Base-by-base conservation (phyloP, 30 jellyfish, hydroid and myxozoan species). In the Aurelia aurita region DNA sequence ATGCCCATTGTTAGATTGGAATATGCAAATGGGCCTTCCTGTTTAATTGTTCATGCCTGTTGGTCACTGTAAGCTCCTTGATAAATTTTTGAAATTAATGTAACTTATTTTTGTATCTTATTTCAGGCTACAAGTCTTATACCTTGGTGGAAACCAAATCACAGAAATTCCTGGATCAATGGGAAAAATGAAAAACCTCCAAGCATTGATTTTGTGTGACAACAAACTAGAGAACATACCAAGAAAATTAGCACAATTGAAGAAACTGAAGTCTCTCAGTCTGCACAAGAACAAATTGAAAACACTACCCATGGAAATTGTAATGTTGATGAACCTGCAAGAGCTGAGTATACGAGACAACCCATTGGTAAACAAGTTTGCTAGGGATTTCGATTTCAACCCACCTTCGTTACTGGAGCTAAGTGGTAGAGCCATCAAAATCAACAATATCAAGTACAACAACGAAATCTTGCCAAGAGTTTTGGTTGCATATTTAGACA, bases 381-480 rank as follows among this genome's bases (percentile, higher is more conserved):
- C 95, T 13, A 72, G 84, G 46, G 95, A 89, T 49, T 88, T 89
- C 39, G 97, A 95, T 45, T 95, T 95, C 80, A 95, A 88, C 67
- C 97, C 99, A 4, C 99, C 99, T 2, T 89, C 99, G 7, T 82
- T 95, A 21, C 81, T 85, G 76, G 99, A 95, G 87, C 85, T 95
- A 23, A 69, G 97, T 95, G 99, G 99, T 23, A 45, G 99, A 63
- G 78, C 91, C 23, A 82, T 89, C 26, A 95, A 95, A 84, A 76
- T 84, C 39, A 34, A 63, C 54, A 77, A 66, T 4, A 53, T 95
- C 34, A 69, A 28, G 15, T 95, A 89, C 76, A 31, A 60, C 39
- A 22, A 78, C 1, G 77, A 53, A 8, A 60, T 26, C 39, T 53
- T 95, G 39, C 99, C 99, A 76, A 59, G 70, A 45, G 55, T 61